A percentile compares a stretch with the other conserved stretches of the same genome.
These are phyloP conservation scores for Thalassarche chlororhynchos DNA, from an alignment of 2,113 vertebrate genomes.

Conservation along the genomic window DNA sequence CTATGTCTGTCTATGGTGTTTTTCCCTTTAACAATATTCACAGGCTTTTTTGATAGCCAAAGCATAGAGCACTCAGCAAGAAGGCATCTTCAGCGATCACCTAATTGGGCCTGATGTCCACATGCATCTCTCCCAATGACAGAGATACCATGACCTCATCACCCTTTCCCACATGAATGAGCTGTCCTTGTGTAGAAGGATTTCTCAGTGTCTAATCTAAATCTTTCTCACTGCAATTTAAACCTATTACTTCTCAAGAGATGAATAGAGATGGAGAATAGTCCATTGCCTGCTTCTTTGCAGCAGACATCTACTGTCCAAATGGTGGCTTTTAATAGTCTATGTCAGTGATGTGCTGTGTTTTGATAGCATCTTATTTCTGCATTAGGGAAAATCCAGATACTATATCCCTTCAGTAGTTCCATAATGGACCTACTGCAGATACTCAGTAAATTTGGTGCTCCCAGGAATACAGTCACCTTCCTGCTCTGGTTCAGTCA, in stretches of 20 bases:
- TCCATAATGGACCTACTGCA: not conserved
- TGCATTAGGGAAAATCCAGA: not conserved
- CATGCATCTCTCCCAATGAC: not conserved
- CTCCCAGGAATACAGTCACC: not conserved
- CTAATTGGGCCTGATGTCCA: not conserved
- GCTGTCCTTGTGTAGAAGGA: not conserved
- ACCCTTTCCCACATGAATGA: not conserved
- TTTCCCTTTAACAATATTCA: not conserved
- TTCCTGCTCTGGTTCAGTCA: not conserved
- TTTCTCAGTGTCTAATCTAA: not conserved
- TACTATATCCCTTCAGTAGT: not conserved
- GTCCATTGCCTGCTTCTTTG: not conserved
- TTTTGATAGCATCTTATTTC: not conserved
- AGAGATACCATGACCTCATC: not conserved
- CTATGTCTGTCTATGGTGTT: not conserved
- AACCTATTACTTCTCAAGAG: not conserved
- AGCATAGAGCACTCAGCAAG: not conserved
- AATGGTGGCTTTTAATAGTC: not conserved
- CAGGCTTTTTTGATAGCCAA: not conserved
- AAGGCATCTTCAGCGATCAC: not conserved
- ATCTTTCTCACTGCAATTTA: not conserved
- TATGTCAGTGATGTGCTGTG: not conserved
- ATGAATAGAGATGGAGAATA: not conserved
- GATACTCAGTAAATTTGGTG: not conserved
- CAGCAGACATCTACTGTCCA: not conserved